Base-by-base conservation (phyloP, 2,888 invertebrate species). In the Oscheius myriophilus region DNA sequence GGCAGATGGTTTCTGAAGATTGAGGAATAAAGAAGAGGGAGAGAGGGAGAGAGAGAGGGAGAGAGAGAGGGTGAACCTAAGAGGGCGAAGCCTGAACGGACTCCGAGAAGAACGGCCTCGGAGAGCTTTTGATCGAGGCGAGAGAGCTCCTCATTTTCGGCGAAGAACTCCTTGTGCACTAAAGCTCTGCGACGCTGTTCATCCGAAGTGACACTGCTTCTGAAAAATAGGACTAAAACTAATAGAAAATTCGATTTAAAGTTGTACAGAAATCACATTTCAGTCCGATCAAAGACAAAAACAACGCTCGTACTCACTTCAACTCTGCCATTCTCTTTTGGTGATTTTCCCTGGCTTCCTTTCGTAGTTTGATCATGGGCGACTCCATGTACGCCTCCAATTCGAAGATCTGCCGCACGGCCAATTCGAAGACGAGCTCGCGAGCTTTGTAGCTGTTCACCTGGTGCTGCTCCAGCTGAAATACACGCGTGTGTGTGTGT, bases 1-100 rank as follows among this genome's bases (percentile, higher is more conserved):
- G 51, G 33, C 65, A 54, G 26, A 65, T 41, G 18, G 45, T 55
- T 55, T 45, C 65, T 55, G 55, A 18, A 55, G 33, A 9, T n/a
- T n/a, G 9, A 42, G 16, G n/a, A 21, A 23, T 51, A 23, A 25
- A 62, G 12, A n/a, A 25, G 16, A 52, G 7, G 41, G 39, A 54
- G 33, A 9, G 9, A 42, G 16, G n/a, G 53, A 23, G 23, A 23
- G 9, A 62, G 12, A 25, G 16, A 52, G 7, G 41, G 39, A 54
- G 23, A 39, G 6, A 25, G 16, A 23, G 21, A 21, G 11, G n/a
- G n/a, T n/a, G 16, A 58, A 46, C 65, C 59, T 12, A 76, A 51
- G 0, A 70, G 69, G 14, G 65, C 62, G 4, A 74, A 54, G 2
- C 62, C 76, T 11, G 76, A 70, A 16, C 49, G 51, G 6, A 76